Percentiles rank a stretch among this genome's conserved stretches.
Conservation (phyloP, 2,888 invertebrate genomes). For the Pristionchus mayeri region DNA sequence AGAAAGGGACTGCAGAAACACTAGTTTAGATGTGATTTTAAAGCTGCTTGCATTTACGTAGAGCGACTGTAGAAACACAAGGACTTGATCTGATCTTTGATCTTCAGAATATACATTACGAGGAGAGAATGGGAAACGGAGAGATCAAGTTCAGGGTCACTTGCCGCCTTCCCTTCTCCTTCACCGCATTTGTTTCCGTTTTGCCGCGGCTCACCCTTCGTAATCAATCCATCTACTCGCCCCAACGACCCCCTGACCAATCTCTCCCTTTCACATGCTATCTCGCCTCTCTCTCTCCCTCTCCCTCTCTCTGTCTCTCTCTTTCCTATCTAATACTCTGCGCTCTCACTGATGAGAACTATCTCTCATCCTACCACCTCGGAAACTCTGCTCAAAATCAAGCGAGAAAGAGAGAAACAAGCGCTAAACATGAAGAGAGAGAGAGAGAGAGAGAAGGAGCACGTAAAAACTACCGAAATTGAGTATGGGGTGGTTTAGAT, state of each 20-base stretch:
- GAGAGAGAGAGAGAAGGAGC: neutral
- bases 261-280: constrained; percentile 5
- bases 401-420: neutral
- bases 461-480: neutral
- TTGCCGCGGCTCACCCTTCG: neutral
- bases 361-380: neutral
- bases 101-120: too few species aligned
- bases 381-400: constrained; percentile 2
- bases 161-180: neutral
- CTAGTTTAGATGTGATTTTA: too few species aligned
- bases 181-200: constrained; percentile 38
- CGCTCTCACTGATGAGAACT: too few species aligned
- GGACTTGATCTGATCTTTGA: constrained; percentile 30
- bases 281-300: neutral
- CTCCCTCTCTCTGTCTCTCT: too few species aligned
- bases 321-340: too few species aligned
- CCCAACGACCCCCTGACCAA: constrained; percentile 5
- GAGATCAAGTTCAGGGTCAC: neutral
- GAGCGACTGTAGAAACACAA: too few species aligned
- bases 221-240: constrained; percentile 17
- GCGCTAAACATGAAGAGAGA: too few species aligned
- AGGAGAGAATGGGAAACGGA: neutral
- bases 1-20: too few species aligned
- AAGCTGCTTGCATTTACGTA: too few species aligned
- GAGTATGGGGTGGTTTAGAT: constrained; percentile 23